Base-by-base conservation (phyloP, 1,140 invertebrate species). In the Drosophila jambulina region DNA sequence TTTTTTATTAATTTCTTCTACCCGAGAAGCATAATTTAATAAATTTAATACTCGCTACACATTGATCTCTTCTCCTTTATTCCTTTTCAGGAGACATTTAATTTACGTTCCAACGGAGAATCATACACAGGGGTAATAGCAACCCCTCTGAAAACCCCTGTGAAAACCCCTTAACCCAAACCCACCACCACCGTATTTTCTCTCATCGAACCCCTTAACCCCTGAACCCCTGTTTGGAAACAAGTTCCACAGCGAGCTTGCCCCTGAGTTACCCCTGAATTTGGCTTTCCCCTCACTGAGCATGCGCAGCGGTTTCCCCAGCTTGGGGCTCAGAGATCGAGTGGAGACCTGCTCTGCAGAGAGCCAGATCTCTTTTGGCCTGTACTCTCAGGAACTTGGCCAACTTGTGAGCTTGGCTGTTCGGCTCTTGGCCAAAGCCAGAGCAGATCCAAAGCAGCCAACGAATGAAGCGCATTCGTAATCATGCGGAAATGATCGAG, bases 401-500 rank as follows among this genome's bases (percentile, higher is more conserved):
- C 56, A 78, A 49, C 23, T 54, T 36, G 51, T 5, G 32, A 36
- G 51, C 51, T 34, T 53, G 49, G 42, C 7, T 53, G 59, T 15
- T 69, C 75, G 36, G 27, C 56, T 67, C 56, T 76, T 43, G 48
- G 53, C 51, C 49, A 60, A 40, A 42, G 21, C 9, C 45, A 46
- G 23, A 12, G 74, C 43, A 60, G 53, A 78, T 42, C 17, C 62
- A 53, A 77, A 60, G 68, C 53, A 32, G 49, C 13, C 51, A 54
- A 36, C 19, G 42, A 88, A 64, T 53, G 84, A 78, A 82, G 82
- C 78, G 80, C 58, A 78, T 83, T 91, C 78, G 88, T 78, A 85
- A 91, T 91, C 81, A 91, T 91, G 88, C 88, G 88, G 88, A 91
- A 91, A 91, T 91, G 88, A 91, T 88, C 88, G 74, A 79, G 69